Evolutionary conservation across 2,113 vertebrate genomes (phyloP).

Genomic region (Ahaetulla prasina): DNA sequence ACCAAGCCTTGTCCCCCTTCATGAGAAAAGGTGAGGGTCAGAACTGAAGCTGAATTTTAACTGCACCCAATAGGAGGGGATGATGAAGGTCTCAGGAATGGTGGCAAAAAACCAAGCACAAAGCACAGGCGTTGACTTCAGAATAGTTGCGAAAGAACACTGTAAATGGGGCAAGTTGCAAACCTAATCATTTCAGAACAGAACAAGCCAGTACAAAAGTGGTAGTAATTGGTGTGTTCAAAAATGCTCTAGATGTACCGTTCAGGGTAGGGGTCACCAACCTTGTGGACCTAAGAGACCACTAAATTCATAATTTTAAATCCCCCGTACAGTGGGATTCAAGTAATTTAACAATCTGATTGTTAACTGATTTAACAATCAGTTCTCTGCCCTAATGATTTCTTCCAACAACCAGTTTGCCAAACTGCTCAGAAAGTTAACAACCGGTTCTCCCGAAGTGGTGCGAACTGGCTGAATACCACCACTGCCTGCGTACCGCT

Average conservation of each 20-base stretch:
- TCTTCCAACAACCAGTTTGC: too few relatives aligned
- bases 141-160: background rate
- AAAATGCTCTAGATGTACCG: background rate
- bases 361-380: too few relatives aligned
- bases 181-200: background rate
- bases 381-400: too few relatives aligned
- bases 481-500: too few relatives aligned
- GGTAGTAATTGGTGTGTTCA: background rate
- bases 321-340: too few relatives aligned
- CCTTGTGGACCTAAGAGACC: too few relatives aligned
- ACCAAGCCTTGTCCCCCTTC: constrained; percentile 7
- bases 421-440: too few relatives aligned
- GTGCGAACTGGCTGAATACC: too few relatives aligned
- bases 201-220: background rate
- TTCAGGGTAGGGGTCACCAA: too few relatives aligned
- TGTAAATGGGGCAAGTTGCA: background rate
- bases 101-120: background rate
- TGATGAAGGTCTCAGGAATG: background rate
- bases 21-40: constrained; percentile 23
- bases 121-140: background rate
- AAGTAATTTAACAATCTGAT: too few relatives aligned
- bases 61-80: background rate
- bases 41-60: background rate
- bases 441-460: too few relatives aligned
- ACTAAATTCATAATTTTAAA: too few relatives aligned